phyloP scores from a whole-genome alignment of 2,888 invertebrate species.

The Scaptomyza reducta region DNA sequence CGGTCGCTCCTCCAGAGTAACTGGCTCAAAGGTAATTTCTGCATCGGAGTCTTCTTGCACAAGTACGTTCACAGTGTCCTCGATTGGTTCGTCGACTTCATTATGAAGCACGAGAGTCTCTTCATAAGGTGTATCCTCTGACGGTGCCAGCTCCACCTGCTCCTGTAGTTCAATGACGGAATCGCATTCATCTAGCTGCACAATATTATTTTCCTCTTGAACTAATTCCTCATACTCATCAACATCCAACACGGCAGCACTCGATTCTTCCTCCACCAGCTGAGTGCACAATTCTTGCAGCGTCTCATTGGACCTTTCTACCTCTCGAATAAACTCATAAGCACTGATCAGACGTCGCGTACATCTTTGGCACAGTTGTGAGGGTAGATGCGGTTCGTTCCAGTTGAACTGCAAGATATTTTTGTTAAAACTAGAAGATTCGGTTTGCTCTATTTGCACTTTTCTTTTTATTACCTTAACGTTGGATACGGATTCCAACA shows the following conservation, averaged over 20 bases:
- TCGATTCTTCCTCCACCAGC: constrained; percentile 15
- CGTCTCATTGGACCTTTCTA: constrained; percentile 70
- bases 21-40: constrained; percentile 7
- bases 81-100: constrained; percentile 2
- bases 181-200: constrained; percentile 25
- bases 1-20: constrained; percentile 18
- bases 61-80: constrained; percentile 6
- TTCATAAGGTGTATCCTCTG: not conserved
- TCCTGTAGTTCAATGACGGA: constrained; percentile 35
- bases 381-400: constrained; percentile 62
- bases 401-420: constrained; percentile 51
- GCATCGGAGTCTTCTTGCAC: constrained; percentile 18
- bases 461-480: constrained; percentile 61
- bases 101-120: not conserved
- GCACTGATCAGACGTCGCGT: constrained; percentile 75
- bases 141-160: constrained; percentile 14
- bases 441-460: not conserved
- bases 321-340: constrained; percentile 76
- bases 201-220: constrained; percentile 9
- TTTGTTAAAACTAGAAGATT: not conserved
- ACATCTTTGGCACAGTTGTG: constrained; percentile 73
- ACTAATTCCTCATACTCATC: constrained; percentile 9
- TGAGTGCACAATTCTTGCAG: constrained; percentile 46
- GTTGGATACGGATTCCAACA: constrained; percentile 70
- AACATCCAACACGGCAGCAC: not conserved